Conservation (phyloP, 2,797 vertebrate genomes). For the Paedocypris micromegethes region DNA sequence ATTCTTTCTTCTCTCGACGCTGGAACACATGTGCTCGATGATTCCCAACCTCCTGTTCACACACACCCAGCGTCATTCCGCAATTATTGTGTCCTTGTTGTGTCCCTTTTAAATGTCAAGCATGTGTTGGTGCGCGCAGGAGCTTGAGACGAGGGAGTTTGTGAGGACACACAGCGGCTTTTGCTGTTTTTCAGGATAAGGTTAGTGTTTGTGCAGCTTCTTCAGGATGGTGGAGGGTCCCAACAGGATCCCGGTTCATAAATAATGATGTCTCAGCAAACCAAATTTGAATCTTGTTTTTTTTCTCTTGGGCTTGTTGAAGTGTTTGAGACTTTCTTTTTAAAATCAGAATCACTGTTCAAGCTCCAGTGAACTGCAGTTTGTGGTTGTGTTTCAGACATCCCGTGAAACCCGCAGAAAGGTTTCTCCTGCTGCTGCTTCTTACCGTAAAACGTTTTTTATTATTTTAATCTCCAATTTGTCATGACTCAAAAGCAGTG, state of each 20-base stretch:
- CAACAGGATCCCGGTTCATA: not conserved
- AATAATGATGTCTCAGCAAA: not conserved
- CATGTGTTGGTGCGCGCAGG: slow-evolving; percentile 31
- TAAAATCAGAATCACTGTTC: not conserved
- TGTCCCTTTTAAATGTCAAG: slow-evolving; percentile 44
- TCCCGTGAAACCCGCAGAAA: not conserved
- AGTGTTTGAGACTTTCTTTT: slow-evolving; percentile 9
- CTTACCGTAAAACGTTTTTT: too few relatives aligned
- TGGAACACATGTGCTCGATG: slow-evolving; percentile 25
- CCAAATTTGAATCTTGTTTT: not conserved
- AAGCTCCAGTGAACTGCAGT: not conserved
- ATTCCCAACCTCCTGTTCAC: slow-evolving; percentile 21
- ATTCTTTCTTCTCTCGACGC: slow-evolving; percentile 49
- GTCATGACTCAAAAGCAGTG: too few relatives aligned
- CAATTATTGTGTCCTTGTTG: slow-evolving; percentile 48
- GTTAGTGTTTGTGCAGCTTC: not conserved
- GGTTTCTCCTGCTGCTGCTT: too few relatives aligned
- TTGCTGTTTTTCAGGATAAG: not conserved
- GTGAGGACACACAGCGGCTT: slow-evolving; percentile 1
- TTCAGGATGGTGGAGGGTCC: not conserved
- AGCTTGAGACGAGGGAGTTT: slow-evolving; percentile 3
- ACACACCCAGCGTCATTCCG: slow-evolving; percentile 7
- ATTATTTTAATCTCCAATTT: too few relatives aligned
- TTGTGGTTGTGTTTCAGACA: not conserved
- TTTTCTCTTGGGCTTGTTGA: not conserved